These are phyloP conservation scores for Pontoporia blainvillei DNA, from an alignment of 2,113 vertebrate species.

Conservation along the genomic window DNA sequence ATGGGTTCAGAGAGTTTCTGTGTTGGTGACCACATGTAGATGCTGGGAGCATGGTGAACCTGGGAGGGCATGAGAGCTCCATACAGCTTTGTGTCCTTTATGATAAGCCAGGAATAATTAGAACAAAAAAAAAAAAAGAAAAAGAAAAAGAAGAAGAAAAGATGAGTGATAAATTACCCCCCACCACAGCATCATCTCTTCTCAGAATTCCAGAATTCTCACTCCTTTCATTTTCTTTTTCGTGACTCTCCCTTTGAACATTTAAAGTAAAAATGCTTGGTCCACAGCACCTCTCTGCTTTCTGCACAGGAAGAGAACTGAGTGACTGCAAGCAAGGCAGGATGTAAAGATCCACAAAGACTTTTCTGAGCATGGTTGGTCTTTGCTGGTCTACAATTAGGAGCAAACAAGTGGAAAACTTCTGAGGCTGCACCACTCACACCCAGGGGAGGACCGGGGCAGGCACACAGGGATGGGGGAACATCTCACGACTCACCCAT, in stretches of 20 bases:
- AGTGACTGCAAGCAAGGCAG: neutral
- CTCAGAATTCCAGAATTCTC: neutral
- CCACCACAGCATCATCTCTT: too few relatives aligned
- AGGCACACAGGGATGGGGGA: neutral
- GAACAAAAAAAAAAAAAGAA: neutral
- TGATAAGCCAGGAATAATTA: neutral
- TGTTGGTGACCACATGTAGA: neutral
- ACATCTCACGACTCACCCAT: neutral
- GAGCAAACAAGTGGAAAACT: neutral
- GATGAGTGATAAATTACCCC: neutral
- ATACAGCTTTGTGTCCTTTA: neutral
- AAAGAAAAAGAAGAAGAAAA: neutral
- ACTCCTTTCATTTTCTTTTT: neutral
- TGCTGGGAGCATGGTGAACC: neutral
- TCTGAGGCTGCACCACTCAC: neutral
- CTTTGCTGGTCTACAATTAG: neutral
- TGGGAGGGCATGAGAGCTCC: neutral
- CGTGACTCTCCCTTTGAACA: neutral
- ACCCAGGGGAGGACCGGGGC: neutral
- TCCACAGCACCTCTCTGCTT: neutral
- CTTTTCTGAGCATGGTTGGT: neutral
- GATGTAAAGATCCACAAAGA: fast-evolving
- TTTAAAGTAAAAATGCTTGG: neutral
- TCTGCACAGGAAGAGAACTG: neutral
- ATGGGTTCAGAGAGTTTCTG: neutral